phyloP scores from a whole-genome alignment of 2,797 vertebrate species.

The Muscicapa comitata region DNA sequence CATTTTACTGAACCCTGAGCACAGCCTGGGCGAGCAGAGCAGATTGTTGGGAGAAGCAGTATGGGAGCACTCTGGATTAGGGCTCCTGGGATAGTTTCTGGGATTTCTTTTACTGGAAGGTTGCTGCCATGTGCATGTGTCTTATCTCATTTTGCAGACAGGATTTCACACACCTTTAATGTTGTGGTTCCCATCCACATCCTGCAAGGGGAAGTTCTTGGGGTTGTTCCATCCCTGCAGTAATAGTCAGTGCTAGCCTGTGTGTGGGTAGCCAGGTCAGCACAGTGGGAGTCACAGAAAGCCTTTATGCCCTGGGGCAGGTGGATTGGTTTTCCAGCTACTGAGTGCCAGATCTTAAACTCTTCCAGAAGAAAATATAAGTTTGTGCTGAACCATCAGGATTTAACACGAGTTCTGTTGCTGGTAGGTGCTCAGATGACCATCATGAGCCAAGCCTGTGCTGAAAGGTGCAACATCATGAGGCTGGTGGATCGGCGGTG shows the following conservation, averaged over 20 bases:
- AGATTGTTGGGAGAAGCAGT: background rate
- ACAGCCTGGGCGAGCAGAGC: background rate
- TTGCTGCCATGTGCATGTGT: background rate
- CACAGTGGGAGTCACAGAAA: background rate
- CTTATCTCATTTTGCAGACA: background rate
- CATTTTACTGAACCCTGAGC: background rate
- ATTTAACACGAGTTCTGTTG: background rate
- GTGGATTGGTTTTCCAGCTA: background rate
- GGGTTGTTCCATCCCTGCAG: background rate
- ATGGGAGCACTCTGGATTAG: background rate
- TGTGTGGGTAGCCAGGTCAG: background rate
- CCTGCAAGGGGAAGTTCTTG: background rate
- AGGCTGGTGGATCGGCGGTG: conserved; percentile 95
- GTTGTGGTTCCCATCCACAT: background rate
- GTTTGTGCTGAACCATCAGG: background rate
- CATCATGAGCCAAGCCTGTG: conserved; percentile 98
- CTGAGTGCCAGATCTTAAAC: background rate
- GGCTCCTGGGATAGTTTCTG: background rate
- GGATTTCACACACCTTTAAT: background rate
- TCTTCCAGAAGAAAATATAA: background rate
- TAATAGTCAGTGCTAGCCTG: background rate
- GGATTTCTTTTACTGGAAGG: background rate
- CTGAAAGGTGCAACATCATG: conserved; percentile 98
- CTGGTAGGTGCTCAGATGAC: conserved; percentile 96
- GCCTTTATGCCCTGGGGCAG: background rate